Evolutionary conservation across 1,140 invertebrate species (phyloP).

Genomic region (Polypedilum pembai): DNA sequence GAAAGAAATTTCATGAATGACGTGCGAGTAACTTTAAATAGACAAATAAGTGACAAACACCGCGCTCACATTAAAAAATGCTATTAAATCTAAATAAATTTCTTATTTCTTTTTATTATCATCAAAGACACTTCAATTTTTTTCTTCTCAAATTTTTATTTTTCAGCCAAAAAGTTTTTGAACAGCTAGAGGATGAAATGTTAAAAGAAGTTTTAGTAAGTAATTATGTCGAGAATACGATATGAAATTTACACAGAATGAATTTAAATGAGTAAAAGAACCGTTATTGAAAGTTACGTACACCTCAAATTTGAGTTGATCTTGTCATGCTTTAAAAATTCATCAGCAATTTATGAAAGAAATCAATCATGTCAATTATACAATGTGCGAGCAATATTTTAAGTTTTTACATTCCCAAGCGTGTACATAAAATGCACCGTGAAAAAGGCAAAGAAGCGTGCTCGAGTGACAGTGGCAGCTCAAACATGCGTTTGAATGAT

Average conservation of each 20-base stretch:
- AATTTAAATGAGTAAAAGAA: background rate
- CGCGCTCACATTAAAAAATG: background rate
- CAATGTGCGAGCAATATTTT: background rate
- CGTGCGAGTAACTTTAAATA: background rate
- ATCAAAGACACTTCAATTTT: background rate
- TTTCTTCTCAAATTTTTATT: background rate
- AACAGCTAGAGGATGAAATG: background rate
- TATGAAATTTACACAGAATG: background rate
- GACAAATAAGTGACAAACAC: background rate
- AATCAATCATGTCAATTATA: background rate
- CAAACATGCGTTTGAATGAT: background rate
- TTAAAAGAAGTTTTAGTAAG: background rate
- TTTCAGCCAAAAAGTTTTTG: background rate
- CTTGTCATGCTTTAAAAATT: background rate
- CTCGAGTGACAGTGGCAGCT: background rate
- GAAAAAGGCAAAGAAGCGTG: background rate
- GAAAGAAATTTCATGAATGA: too few relatives aligned
- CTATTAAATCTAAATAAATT: background rate
- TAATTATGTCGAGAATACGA: background rate
- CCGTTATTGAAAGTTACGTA: background rate
- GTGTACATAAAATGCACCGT: background rate
- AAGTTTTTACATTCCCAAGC: background rate
- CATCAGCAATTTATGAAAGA: background rate
- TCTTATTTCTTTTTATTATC: background rate
- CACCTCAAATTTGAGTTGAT: background rate